phyloP scores from a whole-genome alignment of 1,140 invertebrate species.

The Apis cerana region DNA sequence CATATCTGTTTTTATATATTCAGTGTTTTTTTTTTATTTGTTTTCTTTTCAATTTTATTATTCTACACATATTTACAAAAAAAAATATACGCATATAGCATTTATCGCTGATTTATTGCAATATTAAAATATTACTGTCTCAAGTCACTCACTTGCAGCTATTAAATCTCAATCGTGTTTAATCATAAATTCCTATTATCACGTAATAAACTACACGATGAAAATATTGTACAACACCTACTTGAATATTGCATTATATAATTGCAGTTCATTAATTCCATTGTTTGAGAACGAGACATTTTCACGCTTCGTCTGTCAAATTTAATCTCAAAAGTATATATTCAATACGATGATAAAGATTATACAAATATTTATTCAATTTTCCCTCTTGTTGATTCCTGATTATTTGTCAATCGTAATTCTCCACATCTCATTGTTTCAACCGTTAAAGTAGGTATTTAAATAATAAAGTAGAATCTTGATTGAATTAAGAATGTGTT shows the following conservation, averaged over 20 bases:
- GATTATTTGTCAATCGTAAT: neutral
- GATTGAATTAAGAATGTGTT: too few species aligned
- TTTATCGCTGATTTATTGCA: neutral
- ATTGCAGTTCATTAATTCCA: slow-evolving; percentile 10
- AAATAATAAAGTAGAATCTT: too few species aligned
- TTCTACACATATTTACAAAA: neutral
- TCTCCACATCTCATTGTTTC: neutral
- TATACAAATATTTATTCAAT: slow-evolving; percentile 15
- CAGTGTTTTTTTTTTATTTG: too few species aligned
- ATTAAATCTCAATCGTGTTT: neutral
- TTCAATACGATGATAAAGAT: slow-evolving; percentile 1
- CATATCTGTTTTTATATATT: too few species aligned
- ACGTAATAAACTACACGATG: neutral
- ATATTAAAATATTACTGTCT: neutral
- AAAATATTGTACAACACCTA: neutral
- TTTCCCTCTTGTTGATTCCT: neutral
- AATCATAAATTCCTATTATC: slow-evolving; percentile 19
- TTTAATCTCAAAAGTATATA: neutral
- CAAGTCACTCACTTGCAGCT: neutral
- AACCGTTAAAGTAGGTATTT: neutral
- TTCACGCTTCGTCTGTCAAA: neutral
- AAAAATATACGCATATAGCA: neutral
- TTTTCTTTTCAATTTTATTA: too few species aligned
- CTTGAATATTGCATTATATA: neutral
- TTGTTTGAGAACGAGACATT: neutral